phyloP scores from a whole-genome alignment of 2,113 vertebrate genomes.

The Crotalus tigris region DNA sequence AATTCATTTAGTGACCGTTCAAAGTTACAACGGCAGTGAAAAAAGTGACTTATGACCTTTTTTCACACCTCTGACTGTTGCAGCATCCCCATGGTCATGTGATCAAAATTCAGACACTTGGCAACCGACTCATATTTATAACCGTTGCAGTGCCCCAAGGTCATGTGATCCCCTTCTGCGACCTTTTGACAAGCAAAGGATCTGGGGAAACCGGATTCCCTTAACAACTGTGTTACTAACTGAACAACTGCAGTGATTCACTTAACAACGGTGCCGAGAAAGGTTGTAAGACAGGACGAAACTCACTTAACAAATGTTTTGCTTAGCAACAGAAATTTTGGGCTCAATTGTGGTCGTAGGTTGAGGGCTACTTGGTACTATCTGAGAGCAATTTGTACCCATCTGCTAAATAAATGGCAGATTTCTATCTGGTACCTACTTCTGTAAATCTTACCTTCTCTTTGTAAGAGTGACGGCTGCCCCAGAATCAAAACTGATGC shows the following conservation, averaged over 20 bases:
- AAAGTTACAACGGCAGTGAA: too few relatives aligned
- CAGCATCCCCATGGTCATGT: too few relatives aligned
- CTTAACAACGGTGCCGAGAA: background rate
- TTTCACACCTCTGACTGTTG: too few relatives aligned
- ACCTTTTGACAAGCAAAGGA: too few relatives aligned
- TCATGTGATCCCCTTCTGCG: too few relatives aligned
- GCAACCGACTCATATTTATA: too few relatives aligned
- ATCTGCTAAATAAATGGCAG: background rate
- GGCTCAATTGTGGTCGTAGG: background rate
- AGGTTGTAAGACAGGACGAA: background rate
- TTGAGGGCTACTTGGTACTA: background rate
- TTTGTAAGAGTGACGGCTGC: background rate
- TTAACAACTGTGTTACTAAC: too few relatives aligned
- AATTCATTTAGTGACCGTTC: too few relatives aligned
- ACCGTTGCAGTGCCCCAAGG: too few relatives aligned
- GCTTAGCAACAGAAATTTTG: background rate
- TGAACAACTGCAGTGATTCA: background rate
- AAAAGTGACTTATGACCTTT: too few relatives aligned
- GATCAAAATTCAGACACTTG: too few relatives aligned
- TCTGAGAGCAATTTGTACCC: background rate
- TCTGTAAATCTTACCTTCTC: background rate
- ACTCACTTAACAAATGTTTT: background rate
- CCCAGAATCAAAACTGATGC: background rate
- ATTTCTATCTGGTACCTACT: background rate
- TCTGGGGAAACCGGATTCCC: too few relatives aligned